These are phyloP conservation scores for Halictus quadricinctus DNA, from an alignment of 2,888 invertebrate genomes.

Conservation along the genomic window DNA sequence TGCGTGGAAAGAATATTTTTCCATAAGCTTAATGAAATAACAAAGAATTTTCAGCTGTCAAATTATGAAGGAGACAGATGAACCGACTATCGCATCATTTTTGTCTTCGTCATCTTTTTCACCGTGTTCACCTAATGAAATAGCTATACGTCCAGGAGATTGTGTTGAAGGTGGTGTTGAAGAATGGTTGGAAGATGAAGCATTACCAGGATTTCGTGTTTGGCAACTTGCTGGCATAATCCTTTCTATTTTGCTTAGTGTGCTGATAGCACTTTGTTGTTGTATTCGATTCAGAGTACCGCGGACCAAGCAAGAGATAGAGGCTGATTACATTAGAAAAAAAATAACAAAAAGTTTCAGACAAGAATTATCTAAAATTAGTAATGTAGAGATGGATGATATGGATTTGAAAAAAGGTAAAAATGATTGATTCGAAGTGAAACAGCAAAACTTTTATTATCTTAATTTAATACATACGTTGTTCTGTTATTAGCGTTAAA, in stretches of 20 bases:
- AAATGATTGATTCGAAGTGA: not conserved
- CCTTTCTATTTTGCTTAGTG: conserved; percentile 74
- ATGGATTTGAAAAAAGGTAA: conserved; percentile 90
- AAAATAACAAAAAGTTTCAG: conserved; percentile 92
- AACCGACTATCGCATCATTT: conserved; percentile 49
- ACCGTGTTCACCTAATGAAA: conserved; percentile 72
- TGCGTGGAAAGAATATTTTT: not conserved
- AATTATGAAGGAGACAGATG: conserved; percentile 41
- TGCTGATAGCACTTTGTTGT: conserved; percentile 91
- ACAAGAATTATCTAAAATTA: conserved; percentile 90
- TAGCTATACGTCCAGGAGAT: conserved; percentile 70
- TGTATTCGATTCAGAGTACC: conserved; percentile 96
- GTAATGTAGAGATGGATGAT: conserved; percentile 93
- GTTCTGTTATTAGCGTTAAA: conserved; percentile 85
- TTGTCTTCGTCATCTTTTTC: conserved; percentile 58
- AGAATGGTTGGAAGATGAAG: conserved; percentile 89
- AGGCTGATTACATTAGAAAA: conserved; percentile 94
- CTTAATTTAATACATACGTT: conserved; percentile 20
- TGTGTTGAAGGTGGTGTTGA: conserved; percentile 73
- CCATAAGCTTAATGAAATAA: not conserved
- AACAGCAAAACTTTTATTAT: not conserved
- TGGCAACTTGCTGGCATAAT: conserved; percentile 87
- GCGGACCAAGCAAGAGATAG: conserved; percentile 97
- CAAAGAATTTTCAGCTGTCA: conserved; percentile 36
- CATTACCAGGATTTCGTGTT: conserved; percentile 88